Base-by-base conservation (phyloP, 1,140 invertebrate genomes). In the Hyles euphorbiae region DNA sequence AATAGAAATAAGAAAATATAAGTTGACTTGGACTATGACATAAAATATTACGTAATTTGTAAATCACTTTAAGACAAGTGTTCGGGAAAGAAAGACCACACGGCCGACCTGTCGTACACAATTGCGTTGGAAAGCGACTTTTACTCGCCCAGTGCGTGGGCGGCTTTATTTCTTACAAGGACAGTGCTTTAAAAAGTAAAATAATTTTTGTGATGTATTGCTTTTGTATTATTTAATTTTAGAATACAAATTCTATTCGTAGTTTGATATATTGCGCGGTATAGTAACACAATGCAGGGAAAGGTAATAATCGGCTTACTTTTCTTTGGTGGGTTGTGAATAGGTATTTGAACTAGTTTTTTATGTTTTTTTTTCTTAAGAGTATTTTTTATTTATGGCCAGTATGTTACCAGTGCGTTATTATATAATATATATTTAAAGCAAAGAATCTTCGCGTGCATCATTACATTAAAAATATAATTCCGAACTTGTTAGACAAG, bases 91-190 rank as follows among this genome's bases (percentile, higher is more conserved):
- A 43, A 56, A 33, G 12, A 46, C 50, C 47, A 58, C 55, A 70
- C 68, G 79, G 78, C 80, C 74, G 73, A 75, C 72, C 73, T 71
- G 74, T 81, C 76, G 61, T 63, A 66, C 69, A 77, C 77, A 75
- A 72, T 78, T 76, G 70, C 66, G 62, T 77, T 82, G 74, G 78
- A 83, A 83, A 87, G 80, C 71, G 58, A 80, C 77, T 87, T 75
- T 81, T 82, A 80, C 79, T 70, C 59, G 44, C 11, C 8, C 43
- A 53, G 59, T 69, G 78, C 72, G 81, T 84, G 72, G 83, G 83
- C 67, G 73, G 56, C 57, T 77, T 72, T 73, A 78, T 81, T 74
- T 74, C 68, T 22, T 60, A 61, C 47, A 71, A 81, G 74, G 71
- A 73, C 63, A 68, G 70, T 68, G 49, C 68, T 67, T 63, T 65